Evolutionary conservation across 2,113 vertebrate species (phyloP).

Genomic region (Anoplopoma fimbria): DNA sequence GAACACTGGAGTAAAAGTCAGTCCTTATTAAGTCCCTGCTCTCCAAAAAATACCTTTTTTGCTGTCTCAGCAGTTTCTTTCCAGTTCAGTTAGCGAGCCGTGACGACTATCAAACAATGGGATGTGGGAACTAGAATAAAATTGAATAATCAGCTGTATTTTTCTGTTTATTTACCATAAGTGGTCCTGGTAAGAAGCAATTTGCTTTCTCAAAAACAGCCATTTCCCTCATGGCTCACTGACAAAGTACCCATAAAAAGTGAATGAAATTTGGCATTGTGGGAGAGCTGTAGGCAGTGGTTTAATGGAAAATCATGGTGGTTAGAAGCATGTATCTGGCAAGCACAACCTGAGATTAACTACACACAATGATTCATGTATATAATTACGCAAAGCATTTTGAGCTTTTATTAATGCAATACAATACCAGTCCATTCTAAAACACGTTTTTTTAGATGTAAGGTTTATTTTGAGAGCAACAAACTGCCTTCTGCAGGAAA

Average conservation of each 20-base stretch:
- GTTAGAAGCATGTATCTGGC: constrained; percentile 41
- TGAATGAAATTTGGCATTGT: constrained; percentile 4
- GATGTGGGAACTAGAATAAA: not conserved
- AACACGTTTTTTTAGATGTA: not conserved
- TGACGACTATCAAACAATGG: not conserved
- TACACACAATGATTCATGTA: not conserved
- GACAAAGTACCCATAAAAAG: not conserved
- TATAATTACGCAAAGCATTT: not conserved
- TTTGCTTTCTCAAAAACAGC: constrained; percentile 6
- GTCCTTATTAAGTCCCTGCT: not conserved
- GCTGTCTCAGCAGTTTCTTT: not conserved
- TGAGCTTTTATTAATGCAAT: not conserved
- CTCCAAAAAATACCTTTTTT: constrained; percentile 24
- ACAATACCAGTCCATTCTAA: not conserved
- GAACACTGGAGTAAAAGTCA: constrained; percentile 9
- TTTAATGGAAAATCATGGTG: constrained; percentile 24
- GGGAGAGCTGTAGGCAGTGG: not conserved
- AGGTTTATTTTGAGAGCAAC: not conserved
- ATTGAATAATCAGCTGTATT: not conserved
- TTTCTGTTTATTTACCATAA: constrained; percentile 15
- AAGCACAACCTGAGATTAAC: constrained; percentile 26
- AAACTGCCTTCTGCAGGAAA: constrained; percentile 18
- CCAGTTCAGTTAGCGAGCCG: not conserved
- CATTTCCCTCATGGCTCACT: not conserved
- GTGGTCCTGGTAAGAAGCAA: not conserved